Base-by-base conservation (phyloP, 2,888 invertebrate genomes). In the Nephrocerus scutellatus region DNA sequence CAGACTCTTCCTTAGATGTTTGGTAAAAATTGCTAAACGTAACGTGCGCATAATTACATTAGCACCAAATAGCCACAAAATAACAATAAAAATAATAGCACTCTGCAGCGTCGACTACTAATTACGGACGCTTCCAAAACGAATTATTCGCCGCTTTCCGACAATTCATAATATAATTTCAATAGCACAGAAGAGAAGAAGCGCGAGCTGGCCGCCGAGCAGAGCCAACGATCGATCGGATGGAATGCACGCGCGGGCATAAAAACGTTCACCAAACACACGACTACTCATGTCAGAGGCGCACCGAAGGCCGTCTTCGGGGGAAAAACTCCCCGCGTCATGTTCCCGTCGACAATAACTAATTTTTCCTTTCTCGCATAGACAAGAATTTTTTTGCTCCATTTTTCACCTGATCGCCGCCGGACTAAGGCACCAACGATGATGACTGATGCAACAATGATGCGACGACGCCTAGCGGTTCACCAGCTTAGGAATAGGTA, bases 301-400 rank as follows among this genome's bases (percentile, higher is more conserved):
- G 26, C 8, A 35, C 26, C 35, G 16, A 12, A 12, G 16, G 3
- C 22, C 14, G 26, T 14, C 22, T 15, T 12, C 22, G 13, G 20
- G 14, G 29, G 22, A 43, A 43, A 46, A 43, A 46, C 46, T 46
- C 39, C 44, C 41, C 33, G 39, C 46, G 44, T 46, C 46, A 46
- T 46, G 46, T 46, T 39, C 38, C 43, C 43, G 41, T 46, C 46
- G 46, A 46, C 46, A 44, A 44, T 46, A 44, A 46, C 46, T 46
- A 46, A 46, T 46, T 46, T 46, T 44, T 46, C 46, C 44, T 46
- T 44, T 46, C n/a, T n/a, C n/a, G n/a, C 46, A 44, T 46, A 46
- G 44, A 46, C 46, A 44, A 46, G 43, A n/a, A n/a, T n/a, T 46
- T 46, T 46, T 46, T 46, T 46, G 44, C 44, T 46, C 46, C 41